Evolutionary conservation across 2,113 vertebrate genomes (phyloP).

Genomic region (Zapus hudsonius): DNA sequence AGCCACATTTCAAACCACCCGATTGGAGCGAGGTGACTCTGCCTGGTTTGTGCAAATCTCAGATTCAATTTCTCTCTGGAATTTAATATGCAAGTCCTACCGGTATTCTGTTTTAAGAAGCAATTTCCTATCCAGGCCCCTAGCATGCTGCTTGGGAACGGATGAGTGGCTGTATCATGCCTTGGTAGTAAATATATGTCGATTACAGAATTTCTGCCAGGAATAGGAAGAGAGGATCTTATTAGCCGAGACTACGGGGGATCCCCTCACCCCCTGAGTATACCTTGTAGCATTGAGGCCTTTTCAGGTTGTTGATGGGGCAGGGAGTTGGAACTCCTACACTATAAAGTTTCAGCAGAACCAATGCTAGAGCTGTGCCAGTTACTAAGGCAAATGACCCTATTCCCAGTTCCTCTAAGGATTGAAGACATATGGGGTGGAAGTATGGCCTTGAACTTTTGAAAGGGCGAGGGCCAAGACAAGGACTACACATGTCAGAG

Average conservation of each 20-base stretch:
- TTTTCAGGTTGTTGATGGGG: not conserved
- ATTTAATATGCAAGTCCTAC: constrained; percentile 4
- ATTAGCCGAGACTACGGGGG: not conserved
- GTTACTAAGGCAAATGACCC: not conserved
- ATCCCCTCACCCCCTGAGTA: not conserved
- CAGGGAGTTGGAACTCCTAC: not conserved
- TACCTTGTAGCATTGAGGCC: not conserved
- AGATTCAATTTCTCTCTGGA: not conserved
- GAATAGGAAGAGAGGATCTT: constrained; percentile 28
- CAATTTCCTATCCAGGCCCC: constrained; percentile 12
- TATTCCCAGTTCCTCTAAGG: not conserved
- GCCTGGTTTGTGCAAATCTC: constrained; percentile 49
- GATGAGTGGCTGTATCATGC: constrained; percentile 50
- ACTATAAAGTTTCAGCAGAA: constrained; percentile 36
- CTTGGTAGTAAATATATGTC: constrained; percentile 50
- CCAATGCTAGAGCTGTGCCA: not conserved
- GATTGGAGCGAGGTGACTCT: constrained; percentile 58
- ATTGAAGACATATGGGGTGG: not conserved
- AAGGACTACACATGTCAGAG: not conserved
- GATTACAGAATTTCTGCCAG: constrained; percentile 21
- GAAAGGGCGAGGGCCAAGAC: constrained; percentile 25
- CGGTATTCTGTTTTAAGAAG: constrained; percentile 22
- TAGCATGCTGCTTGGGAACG: constrained; percentile 6
- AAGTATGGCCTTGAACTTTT: constrained; percentile 53
- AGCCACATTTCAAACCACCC: constrained; percentile 68